These are phyloP conservation scores for Scytalopus superciliaris DNA, from an alignment of 2,113 vertebrate genomes.

Conservation along the genomic window DNA sequence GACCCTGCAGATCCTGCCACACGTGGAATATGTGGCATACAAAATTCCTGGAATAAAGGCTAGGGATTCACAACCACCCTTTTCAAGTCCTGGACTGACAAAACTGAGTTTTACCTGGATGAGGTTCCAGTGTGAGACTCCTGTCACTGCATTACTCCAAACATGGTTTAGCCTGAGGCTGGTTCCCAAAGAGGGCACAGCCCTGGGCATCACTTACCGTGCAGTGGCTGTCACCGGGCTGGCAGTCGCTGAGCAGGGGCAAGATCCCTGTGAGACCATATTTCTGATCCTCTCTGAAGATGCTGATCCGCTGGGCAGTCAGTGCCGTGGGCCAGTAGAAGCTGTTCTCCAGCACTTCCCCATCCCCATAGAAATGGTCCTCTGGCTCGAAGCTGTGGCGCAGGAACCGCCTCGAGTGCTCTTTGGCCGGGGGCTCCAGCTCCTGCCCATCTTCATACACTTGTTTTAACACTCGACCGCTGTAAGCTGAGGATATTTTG, in stretches of 20 bases:
- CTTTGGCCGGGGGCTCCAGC: conserved; percentile 87
- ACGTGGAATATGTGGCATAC: accelerated
- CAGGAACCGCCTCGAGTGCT: conserved; percentile 85
- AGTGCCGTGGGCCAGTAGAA: conserved; percentile 77
- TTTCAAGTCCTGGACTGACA: neutral
- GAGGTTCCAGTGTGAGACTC: neutral
- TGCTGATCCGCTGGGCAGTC: conserved; percentile 88
- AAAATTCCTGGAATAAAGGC: neutral
- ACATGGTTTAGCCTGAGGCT: accelerated
- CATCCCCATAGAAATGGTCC: conserved; percentile 74
- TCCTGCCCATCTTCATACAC: conserved; percentile 95
- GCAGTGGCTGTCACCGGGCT: conserved; percentile 7
- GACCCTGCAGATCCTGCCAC: neutral
- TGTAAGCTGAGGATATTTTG: conserved; percentile 92
- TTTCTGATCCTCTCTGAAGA: conserved; percentile 79
- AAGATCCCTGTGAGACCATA: conserved; percentile 62
- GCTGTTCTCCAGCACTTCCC: conserved; percentile 53
- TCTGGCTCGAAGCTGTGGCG: conserved; percentile 81
- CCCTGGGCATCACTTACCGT: conserved; percentile 68
- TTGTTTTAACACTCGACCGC: conserved; percentile 91
- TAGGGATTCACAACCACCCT: neutral
- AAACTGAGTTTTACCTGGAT: accelerated
- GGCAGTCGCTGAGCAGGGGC: conserved; percentile 57
- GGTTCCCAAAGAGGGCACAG: neutral
- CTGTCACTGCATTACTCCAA: accelerated